These are phyloP conservation scores for Thinocorus orbignyianus DNA, from an alignment of 2,113 vertebrate species.

Conservation along the genomic window DNA sequence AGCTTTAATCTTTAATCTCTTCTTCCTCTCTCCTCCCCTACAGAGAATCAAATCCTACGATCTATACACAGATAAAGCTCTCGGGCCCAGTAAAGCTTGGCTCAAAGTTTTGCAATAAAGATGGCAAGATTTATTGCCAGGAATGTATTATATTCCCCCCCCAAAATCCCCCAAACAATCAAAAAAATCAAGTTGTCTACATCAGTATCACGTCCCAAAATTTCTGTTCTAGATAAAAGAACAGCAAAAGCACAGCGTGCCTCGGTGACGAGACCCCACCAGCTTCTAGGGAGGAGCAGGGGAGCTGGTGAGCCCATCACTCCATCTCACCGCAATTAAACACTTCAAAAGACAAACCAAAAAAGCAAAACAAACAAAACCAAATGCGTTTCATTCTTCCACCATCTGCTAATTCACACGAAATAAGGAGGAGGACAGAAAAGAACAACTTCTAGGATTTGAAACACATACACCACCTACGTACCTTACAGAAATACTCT, in stretches of 20 bases:
- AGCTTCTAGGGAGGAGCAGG: neutral
- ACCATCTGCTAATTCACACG: neutral
- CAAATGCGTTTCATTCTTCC: neutral
- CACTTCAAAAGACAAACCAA: neutral
- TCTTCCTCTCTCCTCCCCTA: slow-evolving; percentile 5
- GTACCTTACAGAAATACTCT: neutral
- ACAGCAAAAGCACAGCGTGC: neutral
- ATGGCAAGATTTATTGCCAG: neutral
- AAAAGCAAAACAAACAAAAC: neutral
- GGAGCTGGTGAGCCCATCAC: neutral
- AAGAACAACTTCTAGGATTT: neutral
- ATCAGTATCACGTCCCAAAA: neutral
- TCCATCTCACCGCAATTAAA: neutral
- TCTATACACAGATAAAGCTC: slow-evolving; percentile 24
- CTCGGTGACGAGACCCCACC: rapidly evolving
- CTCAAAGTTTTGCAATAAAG: neutral
- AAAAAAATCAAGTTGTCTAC: neutral
- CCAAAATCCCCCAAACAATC: no score
- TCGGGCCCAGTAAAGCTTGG: neutral
- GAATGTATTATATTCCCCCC: neutral
- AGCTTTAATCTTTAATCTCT: slow-evolving; percentile 57
- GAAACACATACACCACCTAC: neutral
- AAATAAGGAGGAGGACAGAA: neutral
- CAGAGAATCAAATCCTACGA: neutral
- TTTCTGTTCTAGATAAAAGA: neutral